A percentile compares a stretch with the other conserved stretches of the same genome.
Conservation (phyloP, 2,888 invertebrate genomes). For the Oithona nana region DNA sequence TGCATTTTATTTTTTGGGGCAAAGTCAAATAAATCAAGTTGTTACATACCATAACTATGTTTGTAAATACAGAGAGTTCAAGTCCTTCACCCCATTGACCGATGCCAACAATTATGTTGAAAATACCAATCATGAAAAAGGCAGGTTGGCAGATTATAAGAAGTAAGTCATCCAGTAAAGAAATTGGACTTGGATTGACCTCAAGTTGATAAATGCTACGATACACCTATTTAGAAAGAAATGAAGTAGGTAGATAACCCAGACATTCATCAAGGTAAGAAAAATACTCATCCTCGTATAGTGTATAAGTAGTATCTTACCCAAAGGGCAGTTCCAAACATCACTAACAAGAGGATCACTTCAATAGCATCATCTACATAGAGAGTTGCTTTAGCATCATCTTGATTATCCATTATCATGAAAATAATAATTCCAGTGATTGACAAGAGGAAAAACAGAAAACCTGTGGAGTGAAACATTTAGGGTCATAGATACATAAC, state of each 20-base stretch:
- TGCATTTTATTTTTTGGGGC: background rate
- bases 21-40: background rate
- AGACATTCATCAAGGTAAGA: constrained; percentile 20
- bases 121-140: constrained; percentile 47
- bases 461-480: background rate
- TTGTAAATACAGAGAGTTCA: background rate
- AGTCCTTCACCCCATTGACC: constrained; percentile 9
- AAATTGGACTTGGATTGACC: constrained; percentile 42
- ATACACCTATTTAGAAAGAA: background rate
- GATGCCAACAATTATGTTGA: constrained; percentile 46
- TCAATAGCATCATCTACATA: background rate
- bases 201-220: constrained; percentile 42
- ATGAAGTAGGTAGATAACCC: background rate
- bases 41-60: background rate
- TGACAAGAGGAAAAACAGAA: background rate
- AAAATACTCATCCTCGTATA: too few species aligned
- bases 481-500: background rate
- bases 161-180: constrained; percentile 46
- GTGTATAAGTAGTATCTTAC: too few species aligned
- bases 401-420: too few species aligned
- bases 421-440: background rate
- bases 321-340: constrained; percentile 20
- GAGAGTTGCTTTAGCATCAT: too few species aligned
- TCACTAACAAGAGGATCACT: background rate
- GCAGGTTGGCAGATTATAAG: constrained; percentile 51